These are phyloP conservation scores for Botia almorhae DNA, from an alignment of 2,797 vertebrate genomes.

Conservation along the genomic window DNA sequence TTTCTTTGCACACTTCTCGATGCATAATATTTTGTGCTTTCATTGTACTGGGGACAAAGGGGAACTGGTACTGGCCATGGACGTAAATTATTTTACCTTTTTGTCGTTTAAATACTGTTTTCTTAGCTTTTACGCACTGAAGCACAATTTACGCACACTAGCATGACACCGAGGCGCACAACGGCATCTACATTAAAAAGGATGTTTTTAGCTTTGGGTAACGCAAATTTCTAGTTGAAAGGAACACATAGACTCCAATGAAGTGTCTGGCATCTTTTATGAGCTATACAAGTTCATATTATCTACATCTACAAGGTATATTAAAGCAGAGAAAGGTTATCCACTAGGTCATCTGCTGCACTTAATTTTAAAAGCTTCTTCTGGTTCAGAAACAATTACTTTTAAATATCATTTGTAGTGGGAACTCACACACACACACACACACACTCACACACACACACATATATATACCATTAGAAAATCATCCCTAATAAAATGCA, in stretches of 20 bases:
- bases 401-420: background rate
- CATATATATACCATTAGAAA: background rate
- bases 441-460: too few relatives aligned
- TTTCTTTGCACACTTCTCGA: background rate
- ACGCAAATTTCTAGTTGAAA: background rate
- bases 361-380: background rate
- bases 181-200: background rate
- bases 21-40: background rate
- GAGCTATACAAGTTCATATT: background rate
- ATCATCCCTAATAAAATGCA: background rate
- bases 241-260: background rate
- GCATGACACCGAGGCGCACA: constrained; percentile 17
- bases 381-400: background rate
- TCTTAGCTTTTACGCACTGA: background rate
- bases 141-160: constrained; percentile 10
- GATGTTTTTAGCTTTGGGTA: background rate
- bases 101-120: background rate
- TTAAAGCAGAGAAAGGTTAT: background rate
- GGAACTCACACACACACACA: too few relatives aligned
- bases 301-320: background rate
- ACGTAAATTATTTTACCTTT: background rate
- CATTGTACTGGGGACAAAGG: background rate
- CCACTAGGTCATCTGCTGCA: background rate
- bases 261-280: background rate
- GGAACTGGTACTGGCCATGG: background rate